phyloP scores from a whole-genome alignment of 2,797 vertebrate genomes.

The Hippoglossus hippoglossus region DNA sequence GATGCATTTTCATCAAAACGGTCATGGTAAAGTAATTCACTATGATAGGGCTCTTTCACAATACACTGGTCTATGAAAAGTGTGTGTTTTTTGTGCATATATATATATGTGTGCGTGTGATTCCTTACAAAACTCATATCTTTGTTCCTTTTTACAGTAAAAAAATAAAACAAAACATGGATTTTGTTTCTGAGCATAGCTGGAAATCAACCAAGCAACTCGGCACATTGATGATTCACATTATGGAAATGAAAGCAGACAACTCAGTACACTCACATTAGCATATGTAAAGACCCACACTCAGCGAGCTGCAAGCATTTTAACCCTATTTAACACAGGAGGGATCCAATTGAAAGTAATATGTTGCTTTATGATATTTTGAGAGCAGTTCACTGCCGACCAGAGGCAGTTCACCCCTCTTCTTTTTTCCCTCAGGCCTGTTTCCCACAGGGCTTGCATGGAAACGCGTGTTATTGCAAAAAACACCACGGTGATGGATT shows the following conservation, averaged over 20 bases:
- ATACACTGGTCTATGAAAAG: slow-evolving; percentile 39
- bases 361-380: slow-evolving; percentile 59
- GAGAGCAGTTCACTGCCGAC: slow-evolving; percentile 41
- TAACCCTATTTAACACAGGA: slow-evolving; percentile 68
- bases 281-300: slow-evolving; percentile 72
- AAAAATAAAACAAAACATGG: slow-evolving; percentile 56
- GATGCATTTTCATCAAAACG: slow-evolving; percentile 72
- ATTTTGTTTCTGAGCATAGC: slow-evolving; percentile 64
- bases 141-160: slow-evolving; percentile 52
- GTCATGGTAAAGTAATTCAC: slow-evolving; percentile 68
- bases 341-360: slow-evolving; percentile 61
- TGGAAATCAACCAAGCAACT: slow-evolving; percentile 73
- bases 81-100: slow-evolving; percentile 8
- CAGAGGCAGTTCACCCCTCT: slow-evolving; percentile 26
- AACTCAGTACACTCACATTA: slow-evolving; percentile 61
- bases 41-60: slow-evolving; percentile 63
- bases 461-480: slow-evolving; percentile 77
- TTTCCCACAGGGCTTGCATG: slow-evolving; percentile 71
- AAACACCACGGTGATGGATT: slow-evolving; percentile 71
- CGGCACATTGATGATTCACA: slow-evolving; percentile 67
- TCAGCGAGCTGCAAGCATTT: slow-evolving; percentile 64
- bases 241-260: slow-evolving; percentile 75
- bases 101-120: background rate
- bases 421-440: slow-evolving; percentile 35
- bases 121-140: slow-evolving; percentile 48